phyloP scores from a whole-genome alignment of 2,888 invertebrate genomes.

The Hirtodrosophila trivittata region DNA sequence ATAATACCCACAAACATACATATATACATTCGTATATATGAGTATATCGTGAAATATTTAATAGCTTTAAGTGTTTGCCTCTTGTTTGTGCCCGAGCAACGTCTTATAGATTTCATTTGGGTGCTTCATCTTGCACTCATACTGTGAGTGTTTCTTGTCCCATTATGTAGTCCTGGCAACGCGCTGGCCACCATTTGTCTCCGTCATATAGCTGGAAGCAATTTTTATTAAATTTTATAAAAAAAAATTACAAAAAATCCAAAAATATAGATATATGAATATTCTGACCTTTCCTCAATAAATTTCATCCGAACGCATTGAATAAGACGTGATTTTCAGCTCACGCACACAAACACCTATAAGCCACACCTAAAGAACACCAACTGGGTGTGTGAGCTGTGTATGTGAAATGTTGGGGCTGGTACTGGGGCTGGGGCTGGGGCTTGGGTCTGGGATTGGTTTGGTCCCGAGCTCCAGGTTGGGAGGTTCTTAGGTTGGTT shows the following conservation, averaged over 20 bases:
- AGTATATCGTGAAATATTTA: slow-evolving; percentile 76
- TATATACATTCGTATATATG: slow-evolving; percentile 5
- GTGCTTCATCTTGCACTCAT: slow-evolving; percentile 32
- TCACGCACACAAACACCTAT: slow-evolving; percentile 47
- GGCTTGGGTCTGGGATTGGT: slow-evolving; percentile 7
- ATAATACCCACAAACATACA: slow-evolving; percentile 1
- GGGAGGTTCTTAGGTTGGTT: slow-evolving; percentile 32
- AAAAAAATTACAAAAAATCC: slow-evolving; percentile 21
- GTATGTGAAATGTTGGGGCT: slow-evolving; percentile 3
- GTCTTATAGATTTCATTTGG: slow-evolving; percentile 5
- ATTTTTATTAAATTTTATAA: slow-evolving; percentile 72
- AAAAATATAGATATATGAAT: slow-evolving; percentile 68
- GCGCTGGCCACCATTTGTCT: slow-evolving; percentile 66
- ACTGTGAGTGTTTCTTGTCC: slow-evolving; percentile 15
- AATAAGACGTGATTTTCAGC: slow-evolving; percentile 73
- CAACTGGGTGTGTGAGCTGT: background rate
- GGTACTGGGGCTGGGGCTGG: slow-evolving; percentile 2
- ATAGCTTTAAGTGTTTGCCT: slow-evolving; percentile 72
- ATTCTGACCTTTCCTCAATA: slow-evolving; percentile 74
- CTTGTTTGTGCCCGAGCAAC: slow-evolving; percentile 27
- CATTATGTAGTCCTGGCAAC: slow-evolving; percentile 46
- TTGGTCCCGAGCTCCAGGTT: slow-evolving; percentile 7
- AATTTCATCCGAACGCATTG: slow-evolving; percentile 63
- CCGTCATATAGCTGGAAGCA: slow-evolving; percentile 51
- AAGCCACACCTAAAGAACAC: slow-evolving; percentile 65